Percentiles rank a stretch among this genome's conserved stretches.
Evolutionary conservation across 2,113 vertebrate species (phyloP).

Genomic region (Perca fluviatilis): DNA sequence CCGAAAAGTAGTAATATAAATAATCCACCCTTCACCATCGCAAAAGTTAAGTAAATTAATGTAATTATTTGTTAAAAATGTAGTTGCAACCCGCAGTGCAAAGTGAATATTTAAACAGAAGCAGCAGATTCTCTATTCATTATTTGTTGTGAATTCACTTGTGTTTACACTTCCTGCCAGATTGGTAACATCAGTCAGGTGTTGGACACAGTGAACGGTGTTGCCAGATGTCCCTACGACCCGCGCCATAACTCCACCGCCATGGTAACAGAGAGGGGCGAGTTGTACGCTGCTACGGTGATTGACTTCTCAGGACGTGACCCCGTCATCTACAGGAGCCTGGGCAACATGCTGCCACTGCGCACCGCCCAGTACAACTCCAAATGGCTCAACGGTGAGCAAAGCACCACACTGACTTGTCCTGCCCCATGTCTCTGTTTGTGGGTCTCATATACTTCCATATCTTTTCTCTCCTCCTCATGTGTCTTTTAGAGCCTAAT

Average conservation of each 20-base stretch:
- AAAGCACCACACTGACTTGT: background rate
- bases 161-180: constrained; percentile 64
- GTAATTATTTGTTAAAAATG: background rate
- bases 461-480: background rate
- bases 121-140: background rate
- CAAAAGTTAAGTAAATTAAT: background rate
- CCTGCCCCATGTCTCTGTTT: rapidly evolving
- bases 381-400: constrained; percentile 95
- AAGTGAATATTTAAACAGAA: background rate
- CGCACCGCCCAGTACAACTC: constrained; percentile 97
- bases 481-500: constrained; percentile 88
- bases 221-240: constrained; percentile 96
- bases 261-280: constrained; percentile 91
- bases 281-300: constrained; percentile 96
- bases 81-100: background rate
- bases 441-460: background rate
- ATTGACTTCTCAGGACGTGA: constrained; percentile 97
- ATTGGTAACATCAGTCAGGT: constrained; percentile 89
- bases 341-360: constrained; percentile 92
- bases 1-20: background rate
- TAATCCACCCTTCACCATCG: background rate
- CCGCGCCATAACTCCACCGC: constrained; percentile 97
- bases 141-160: background rate
- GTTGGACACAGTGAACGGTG: constrained; percentile 93
- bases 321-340: constrained; percentile 95